Evolutionary conservation across 2,113 vertebrate species (phyloP).

Genomic region (Ciconia boyciana): DNA sequence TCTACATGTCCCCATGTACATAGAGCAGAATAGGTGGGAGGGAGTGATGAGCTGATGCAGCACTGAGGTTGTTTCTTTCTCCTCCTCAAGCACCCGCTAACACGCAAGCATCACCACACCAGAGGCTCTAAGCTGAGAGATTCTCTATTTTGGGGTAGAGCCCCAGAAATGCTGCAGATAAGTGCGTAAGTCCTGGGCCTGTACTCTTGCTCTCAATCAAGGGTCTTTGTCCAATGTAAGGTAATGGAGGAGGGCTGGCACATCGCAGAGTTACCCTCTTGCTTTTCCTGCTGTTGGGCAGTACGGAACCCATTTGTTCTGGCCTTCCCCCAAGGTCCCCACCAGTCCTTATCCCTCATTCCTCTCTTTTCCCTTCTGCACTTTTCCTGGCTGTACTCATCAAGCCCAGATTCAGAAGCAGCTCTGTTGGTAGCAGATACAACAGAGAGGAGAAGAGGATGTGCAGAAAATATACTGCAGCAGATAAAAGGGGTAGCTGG

Average conservation of each 20-base stretch:
- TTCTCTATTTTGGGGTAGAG: not conserved
- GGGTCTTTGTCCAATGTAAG: not conserved
- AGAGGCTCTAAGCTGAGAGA: not conserved
- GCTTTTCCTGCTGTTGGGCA: not conserved
- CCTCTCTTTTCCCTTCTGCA: not conserved
- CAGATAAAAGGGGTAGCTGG: not conserved
- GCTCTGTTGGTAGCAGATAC: not conserved
- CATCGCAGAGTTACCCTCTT: fast-evolving
- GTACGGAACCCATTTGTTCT: not conserved
- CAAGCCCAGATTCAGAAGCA: not conserved
- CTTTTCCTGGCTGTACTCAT: not conserved
- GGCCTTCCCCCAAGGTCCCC: not conserved
- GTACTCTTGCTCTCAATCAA: not conserved
- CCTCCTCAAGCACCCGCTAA: not conserved
- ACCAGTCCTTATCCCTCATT: not conserved
- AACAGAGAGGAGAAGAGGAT: not conserved
- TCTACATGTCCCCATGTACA: not conserved
- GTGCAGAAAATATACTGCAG: not conserved
- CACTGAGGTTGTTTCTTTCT: not conserved
- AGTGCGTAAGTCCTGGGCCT: not conserved
- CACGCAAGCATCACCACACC: not conserved
- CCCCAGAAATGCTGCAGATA: not conserved
- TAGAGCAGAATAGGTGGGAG: not conserved
- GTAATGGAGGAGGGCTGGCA: not conserved
- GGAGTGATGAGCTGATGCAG: not conserved